Conservation (phyloP, 2,888 invertebrate genomes). For the Iphiclides podalirius region DNA sequence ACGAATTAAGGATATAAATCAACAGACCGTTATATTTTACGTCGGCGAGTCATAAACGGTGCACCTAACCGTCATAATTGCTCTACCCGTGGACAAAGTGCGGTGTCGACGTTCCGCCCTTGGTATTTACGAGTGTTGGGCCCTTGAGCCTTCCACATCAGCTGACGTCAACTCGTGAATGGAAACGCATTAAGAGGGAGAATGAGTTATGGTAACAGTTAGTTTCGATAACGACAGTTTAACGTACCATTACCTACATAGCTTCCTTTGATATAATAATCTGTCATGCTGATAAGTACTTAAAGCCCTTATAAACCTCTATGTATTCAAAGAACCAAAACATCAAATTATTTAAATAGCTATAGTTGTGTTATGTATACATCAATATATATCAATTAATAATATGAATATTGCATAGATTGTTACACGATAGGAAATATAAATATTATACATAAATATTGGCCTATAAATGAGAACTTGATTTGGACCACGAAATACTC, state of each 20-base stretch:
- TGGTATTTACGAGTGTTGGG: slow-evolving; percentile 47
- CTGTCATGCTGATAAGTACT: too few relatives aligned
- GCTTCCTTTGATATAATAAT: not conserved
- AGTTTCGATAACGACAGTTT: slow-evolving; percentile 47
- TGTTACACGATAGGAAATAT: too few relatives aligned
- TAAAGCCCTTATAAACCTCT: too few relatives aligned
- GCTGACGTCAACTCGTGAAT: slow-evolving; percentile 44
- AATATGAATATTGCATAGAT: too few relatives aligned
- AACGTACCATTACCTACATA: slow-evolving; percentile 16
- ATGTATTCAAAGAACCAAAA: too few relatives aligned
- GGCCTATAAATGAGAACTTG: too few relatives aligned
- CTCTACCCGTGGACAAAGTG: slow-evolving; percentile 48
- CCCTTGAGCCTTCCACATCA: slow-evolving; percentile 31
- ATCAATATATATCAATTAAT: too few relatives aligned
- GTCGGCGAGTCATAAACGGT: slow-evolving; percentile 47
- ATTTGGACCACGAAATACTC: too few relatives aligned
- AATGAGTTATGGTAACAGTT: slow-evolving; percentile 59
- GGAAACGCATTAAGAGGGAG: slow-evolving; percentile 52
- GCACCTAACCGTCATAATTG: slow-evolving; percentile 56
- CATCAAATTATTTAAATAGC: too few relatives aligned
- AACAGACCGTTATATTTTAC: slow-evolving; percentile 41
- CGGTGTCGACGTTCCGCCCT: slow-evolving; percentile 37
- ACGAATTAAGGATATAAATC: slow-evolving; percentile 28
- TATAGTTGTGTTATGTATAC: too few relatives aligned
- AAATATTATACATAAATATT: too few relatives aligned